phyloP scores from a whole-genome alignment of 2,888 invertebrate genomes.

The Eupithecia exiguata region DNA sequence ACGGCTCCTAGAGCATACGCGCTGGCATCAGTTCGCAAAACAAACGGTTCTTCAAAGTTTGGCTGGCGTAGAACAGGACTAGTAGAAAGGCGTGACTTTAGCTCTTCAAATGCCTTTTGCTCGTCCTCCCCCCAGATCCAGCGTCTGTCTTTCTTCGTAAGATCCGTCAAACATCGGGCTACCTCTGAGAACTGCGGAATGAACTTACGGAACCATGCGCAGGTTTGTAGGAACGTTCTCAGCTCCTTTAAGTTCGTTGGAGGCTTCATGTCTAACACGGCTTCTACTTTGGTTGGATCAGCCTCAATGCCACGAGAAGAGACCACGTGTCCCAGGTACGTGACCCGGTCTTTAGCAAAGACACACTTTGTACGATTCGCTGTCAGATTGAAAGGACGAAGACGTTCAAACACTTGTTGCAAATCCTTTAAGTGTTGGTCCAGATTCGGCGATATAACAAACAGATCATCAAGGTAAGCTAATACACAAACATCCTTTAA shows the following conservation, averaged over 20 bases:
- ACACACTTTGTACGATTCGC: too few relatives aligned
- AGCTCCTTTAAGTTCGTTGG: too few relatives aligned
- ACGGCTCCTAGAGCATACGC: slow-evolving; percentile 28
- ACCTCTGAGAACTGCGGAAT: not conserved
- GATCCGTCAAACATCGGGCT: not conserved
- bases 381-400: not conserved
- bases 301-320: too few relatives aligned
- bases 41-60: slow-evolving; percentile 6
- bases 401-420: slow-evolving; percentile 16
- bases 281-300: too few relatives aligned
- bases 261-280: too few relatives aligned
- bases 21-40: slow-evolving; percentile 30
- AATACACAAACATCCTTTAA: slow-evolving; percentile 27
- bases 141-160: not conserved
- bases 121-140: slow-evolving; percentile 5
- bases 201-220: not conserved
- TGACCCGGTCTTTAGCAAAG: too few relatives aligned
- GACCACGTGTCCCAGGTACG: too few relatives aligned
- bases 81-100: slow-evolving; percentile 5
- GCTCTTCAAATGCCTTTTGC: not conserved
- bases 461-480: slow-evolving; percentile 27
- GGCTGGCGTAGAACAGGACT: slow-evolving; percentile 4
- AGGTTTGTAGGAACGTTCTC: not conserved
- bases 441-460: slow-evolving; percentile 20
- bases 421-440: slow-evolving; percentile 13